phyloP scores from a whole-genome alignment of 2,797 vertebrate species.

The Dicrostonyx torquatus region DNA sequence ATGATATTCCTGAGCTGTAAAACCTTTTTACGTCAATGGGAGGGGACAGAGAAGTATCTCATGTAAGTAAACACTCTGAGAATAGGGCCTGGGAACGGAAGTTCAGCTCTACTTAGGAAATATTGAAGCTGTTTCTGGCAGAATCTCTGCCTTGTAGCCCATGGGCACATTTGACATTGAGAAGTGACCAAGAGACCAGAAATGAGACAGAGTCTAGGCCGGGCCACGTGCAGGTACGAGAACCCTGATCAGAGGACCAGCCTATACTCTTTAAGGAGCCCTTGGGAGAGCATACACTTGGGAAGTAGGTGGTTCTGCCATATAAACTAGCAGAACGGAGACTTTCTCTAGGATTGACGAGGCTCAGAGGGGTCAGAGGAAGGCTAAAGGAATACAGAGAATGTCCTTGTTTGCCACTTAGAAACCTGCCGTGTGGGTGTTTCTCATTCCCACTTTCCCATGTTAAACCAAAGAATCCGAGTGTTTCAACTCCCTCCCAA shows the following conservation, averaged over 20 bases:
- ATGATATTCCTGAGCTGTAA: background rate
- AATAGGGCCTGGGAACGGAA: background rate
- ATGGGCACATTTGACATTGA: rapidly evolving
- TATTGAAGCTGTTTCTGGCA: rapidly evolving
- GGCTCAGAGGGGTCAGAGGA: background rate
- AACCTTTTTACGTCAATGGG: background rate
- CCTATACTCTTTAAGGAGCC: background rate
- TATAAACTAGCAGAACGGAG: background rate
- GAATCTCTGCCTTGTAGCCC: background rate
- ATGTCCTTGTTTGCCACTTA: background rate
- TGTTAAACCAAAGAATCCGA: constrained; percentile 29
- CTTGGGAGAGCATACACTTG: background rate
- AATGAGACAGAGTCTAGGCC: background rate
- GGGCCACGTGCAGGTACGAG: rapidly evolving
- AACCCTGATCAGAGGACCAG: background rate
- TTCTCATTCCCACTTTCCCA: constrained; percentile 42
- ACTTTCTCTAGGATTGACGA: background rate
- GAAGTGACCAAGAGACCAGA: background rate
- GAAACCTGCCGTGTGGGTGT: constrained; percentile 38
- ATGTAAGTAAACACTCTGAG: too few species aligned
- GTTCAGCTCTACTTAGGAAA: background rate
- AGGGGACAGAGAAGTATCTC: background rate
- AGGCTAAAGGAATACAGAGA: background rate
- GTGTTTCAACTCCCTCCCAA: constrained; percentile 37
- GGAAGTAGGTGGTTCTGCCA: background rate